These are phyloP conservation scores for Tetraodon nigroviridis DNA, from an alignment of 2,113 vertebrate genomes.

Conservation along the genomic window DNA sequence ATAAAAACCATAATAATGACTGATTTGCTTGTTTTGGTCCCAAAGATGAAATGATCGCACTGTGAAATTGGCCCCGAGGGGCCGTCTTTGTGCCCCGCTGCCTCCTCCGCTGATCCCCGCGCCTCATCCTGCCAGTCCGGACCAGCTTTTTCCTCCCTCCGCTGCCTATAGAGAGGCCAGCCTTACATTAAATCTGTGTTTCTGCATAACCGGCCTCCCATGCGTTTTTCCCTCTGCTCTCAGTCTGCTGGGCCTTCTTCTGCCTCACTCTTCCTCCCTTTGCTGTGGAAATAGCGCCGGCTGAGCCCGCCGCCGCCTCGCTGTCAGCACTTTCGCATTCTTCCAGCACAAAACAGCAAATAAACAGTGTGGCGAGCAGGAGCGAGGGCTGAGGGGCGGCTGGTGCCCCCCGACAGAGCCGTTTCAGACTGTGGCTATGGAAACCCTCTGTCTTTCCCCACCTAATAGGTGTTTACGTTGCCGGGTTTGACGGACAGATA, in stretches of 20 bases:
- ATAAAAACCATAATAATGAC: no score
- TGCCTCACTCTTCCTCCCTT: slow-evolving; percentile 49
- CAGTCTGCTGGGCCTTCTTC: slow-evolving; percentile 58
- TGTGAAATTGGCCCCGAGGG: no score
- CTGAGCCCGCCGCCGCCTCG: slow-evolving; percentile 24
- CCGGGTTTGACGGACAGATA: slow-evolving; percentile 61
- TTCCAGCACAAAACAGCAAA: slow-evolving; percentile 50
- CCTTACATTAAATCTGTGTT: slow-evolving; percentile 79
- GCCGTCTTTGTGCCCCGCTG: slow-evolving; percentile 1
- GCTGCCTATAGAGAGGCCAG: slow-evolving; percentile 65
- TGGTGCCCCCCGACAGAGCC: slow-evolving; percentile 35
- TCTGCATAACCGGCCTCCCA: slow-evolving; percentile 74
- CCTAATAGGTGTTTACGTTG: slow-evolving; percentile 61
- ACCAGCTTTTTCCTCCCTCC: slow-evolving; percentile 75
- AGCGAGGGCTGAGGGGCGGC: not conserved
- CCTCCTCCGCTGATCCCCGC: slow-evolving; percentile 11
- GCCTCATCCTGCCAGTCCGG: slow-evolving; percentile 57
- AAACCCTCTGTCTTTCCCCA: slow-evolving; percentile 50
- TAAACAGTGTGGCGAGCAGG: slow-evolving; percentile 30
- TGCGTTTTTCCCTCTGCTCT: slow-evolving; percentile 49
- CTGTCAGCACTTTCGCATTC: slow-evolving; percentile 45
- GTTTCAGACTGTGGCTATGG: slow-evolving; percentile 60
- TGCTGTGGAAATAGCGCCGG: slow-evolving; percentile 53
- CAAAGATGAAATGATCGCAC: no score
- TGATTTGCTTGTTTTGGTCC: no score